Base-by-base conservation (phyloP, 2,797 vertebrate species). In the Acanthurus leucopareius region DNA sequence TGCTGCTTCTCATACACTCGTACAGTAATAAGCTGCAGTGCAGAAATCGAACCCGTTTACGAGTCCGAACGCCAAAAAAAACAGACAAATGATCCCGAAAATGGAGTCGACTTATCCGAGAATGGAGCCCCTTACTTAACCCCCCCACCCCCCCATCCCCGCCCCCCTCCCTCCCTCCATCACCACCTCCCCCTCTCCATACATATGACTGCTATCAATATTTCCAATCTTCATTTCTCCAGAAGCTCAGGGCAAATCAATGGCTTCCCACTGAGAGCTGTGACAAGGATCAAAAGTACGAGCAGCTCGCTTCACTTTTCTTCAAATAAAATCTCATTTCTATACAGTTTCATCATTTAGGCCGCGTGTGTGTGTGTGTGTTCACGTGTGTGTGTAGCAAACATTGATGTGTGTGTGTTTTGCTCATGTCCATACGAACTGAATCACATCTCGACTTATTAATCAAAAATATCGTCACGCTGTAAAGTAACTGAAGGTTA, bases 201-300 rank as follows among this genome's bases (percentile, higher is more conserved):
- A 91, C 81, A 91, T 92, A 93, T 85, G 83, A 84, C 84, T 77
- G 71, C 84, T 93, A 92, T 93, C 93, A 92, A 94, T 93, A 93
- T 91, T 93, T 95, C 86, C 90, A 93, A 93, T 95, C 92, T 91
- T 83, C 84, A 84, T 89, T 88, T 92, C 86, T 94, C 77, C 68
- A 73, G 64, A 82, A 73, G 81, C 85, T 85, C 84, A 61, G 19
- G 61, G 79, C 70, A 89, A 93, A 94, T 95, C 94, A 87, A 93
- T 95, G 89, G 77, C 67, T 79, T 85, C 85, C 91, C 88, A 78
- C 87, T 86, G 86, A 83, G 88, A 87, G 77, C 79, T 79, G 72
- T 80, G 86, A 86, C 91, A 86, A 80, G 87, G 81, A 92, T 91
- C 88, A 92, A 84, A 87, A 85, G 84, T 76, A 75, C 56, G 75